Percentiles rank a stretch among this genome's conserved stretches.
Evolutionary conservation across 1,140 invertebrate species (phyloP).

Genomic region (Apocrypta bakeri): DNA sequence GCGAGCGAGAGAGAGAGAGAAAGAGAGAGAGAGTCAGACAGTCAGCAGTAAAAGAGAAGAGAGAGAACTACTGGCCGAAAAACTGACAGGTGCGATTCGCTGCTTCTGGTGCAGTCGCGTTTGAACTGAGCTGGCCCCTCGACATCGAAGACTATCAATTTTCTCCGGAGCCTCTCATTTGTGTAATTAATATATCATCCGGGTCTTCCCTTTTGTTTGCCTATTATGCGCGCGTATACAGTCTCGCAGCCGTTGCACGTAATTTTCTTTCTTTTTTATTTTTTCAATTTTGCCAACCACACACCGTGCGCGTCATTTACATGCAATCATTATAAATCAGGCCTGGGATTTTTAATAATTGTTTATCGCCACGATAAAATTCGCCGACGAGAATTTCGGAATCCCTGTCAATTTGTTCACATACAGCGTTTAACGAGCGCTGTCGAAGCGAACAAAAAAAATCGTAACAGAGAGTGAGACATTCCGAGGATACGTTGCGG

Average conservation of each 20-base stretch:
- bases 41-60: background rate
- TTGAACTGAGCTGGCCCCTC: background rate
- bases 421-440: constrained; percentile 28
- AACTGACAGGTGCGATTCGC: constrained; percentile 54
- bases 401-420: constrained; percentile 32
- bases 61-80: background rate
- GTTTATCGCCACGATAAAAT: constrained; percentile 17
- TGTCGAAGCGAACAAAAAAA: constrained; percentile 12
- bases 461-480: background rate
- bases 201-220: constrained; percentile 10
- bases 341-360: constrained; percentile 38
- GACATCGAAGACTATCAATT: constrained; percentile 59
- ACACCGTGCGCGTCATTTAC: constrained; percentile 16
- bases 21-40: background rate
- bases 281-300: constrained; percentile 31
- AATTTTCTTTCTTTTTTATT: background rate
- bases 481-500: constrained; percentile 21
- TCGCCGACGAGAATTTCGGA: background rate
- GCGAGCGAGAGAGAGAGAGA: background rate
- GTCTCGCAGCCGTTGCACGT: background rate
- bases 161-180: constrained; percentile 51
- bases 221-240: background rate
- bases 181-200: constrained; percentile 65
- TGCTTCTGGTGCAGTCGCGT: background rate
- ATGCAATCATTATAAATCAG: constrained; percentile 45